These are phyloP conservation scores for Mesorhabditis belari DNA, from an alignment of 2,888 invertebrate genomes.

Conservation along the genomic window DNA sequence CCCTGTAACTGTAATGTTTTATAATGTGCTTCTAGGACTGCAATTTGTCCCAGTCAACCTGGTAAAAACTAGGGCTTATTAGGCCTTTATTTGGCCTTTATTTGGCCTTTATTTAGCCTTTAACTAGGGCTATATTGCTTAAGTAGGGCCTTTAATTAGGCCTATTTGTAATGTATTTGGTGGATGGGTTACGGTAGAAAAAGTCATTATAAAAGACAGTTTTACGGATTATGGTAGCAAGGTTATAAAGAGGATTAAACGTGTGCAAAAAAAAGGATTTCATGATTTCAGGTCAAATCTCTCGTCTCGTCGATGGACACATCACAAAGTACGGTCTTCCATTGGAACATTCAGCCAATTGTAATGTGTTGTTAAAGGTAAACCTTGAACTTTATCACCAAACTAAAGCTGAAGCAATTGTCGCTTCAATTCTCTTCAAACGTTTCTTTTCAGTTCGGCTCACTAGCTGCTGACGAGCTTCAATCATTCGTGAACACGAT, in stretches of 20 bases:
- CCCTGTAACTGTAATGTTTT: no score
- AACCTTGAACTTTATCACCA: not conserved
- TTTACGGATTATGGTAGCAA: not conserved
- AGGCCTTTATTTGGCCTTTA: no score
- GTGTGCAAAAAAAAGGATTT: not conserved
- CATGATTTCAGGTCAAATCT: slow-evolving; percentile 26
- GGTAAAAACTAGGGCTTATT: no score
- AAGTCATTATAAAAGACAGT: not conserved
- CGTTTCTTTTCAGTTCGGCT: slow-evolving; percentile 71
- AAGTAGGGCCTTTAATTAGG: no score
- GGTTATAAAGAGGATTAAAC: not conserved
- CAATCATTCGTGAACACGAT: slow-evolving; percentile 82
- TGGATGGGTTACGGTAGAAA: no score
- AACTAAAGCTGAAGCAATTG: not conserved
- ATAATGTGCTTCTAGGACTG: no score
- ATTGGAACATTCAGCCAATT: slow-evolving; percentile 92
- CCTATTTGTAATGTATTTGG: no score
- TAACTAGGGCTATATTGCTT: not conserved
- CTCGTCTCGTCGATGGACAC: slow-evolving; percentile 56
- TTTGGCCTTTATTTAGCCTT: no score
- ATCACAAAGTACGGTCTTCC: slow-evolving; percentile 86
- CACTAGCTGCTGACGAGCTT: slow-evolving; percentile 78
- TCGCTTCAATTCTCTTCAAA: no score
- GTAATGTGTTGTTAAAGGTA: slow-evolving; percentile 82
- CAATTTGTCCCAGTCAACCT: no score